These are phyloP conservation scores for Selene dorsalis DNA, from an alignment of 2,797 vertebrate genomes.

Conservation along the genomic window DNA sequence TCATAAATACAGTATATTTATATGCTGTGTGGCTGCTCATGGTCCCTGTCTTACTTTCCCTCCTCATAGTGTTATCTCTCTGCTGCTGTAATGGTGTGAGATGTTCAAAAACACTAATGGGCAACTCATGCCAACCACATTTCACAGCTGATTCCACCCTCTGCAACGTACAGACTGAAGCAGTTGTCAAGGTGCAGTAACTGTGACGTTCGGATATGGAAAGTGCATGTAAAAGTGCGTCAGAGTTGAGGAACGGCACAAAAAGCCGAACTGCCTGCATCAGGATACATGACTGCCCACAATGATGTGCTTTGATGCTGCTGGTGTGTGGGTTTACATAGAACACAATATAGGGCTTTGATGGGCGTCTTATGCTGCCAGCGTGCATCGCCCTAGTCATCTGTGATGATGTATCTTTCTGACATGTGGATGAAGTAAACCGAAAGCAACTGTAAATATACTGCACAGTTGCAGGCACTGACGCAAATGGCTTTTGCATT, in stretches of 20 bases:
- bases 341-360: conserved; percentile 29
- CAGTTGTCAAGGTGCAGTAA: background rate
- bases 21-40: background rate
- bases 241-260: background rate
- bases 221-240: background rate
- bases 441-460: conserved; percentile 9
- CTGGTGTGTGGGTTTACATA: background rate
- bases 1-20: background rate
- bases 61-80: background rate
- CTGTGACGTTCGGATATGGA: background rate
- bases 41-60: background rate
- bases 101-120: background rate
- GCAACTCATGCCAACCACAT: background rate
- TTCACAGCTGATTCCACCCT: background rate
- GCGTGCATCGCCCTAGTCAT: conserved; percentile 27
- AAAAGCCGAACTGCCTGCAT: background rate
- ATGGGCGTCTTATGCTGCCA: background rate
- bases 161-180: background rate
- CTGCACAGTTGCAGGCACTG: conserved; percentile 9
- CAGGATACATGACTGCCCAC: background rate
- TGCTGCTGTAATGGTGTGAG: background rate
- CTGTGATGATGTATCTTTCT: conserved; percentile 34
- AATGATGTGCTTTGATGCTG: background rate
- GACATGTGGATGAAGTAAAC: conserved; percentile 35
- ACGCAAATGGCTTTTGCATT: conserved; percentile 48